Evolutionary conservation across 2,888 invertebrate genomes (phyloP), one percentile per base, ranked within the genome.

Genomic region (Pachydiplax longipennis): DNA sequence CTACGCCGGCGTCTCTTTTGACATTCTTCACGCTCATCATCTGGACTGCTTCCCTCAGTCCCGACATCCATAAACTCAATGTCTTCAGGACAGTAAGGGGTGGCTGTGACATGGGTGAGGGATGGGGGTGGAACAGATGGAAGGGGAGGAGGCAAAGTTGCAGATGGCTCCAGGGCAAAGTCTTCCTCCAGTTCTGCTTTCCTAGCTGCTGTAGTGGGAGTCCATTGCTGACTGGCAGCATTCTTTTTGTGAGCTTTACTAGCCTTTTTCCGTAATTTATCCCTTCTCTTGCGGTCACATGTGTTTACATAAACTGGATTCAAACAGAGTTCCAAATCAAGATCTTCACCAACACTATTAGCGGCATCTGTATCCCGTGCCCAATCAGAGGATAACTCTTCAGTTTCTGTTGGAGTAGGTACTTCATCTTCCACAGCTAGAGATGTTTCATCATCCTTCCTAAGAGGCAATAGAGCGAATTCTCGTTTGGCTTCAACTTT

Each of bases 21-120:
- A 61, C 87, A 87, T n/a, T 91, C 91, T 15, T 90, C 91, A 81
- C 83, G 40, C 12, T 81, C 73, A n/a, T 80, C 97, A 5, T 96
- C 94, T 90, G 92, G 94, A 25, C 96, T 95, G 35, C 96, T 96
- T n/a, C 97, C 97, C 93, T 97, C 97, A 0, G 97, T 97, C 0
- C 97, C 97, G 0, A 97, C 97, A 93, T 98, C 98, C 95, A 97
- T 98, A 93, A 97, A 98, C 93, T 97, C 97, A 92, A 98, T 97
- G 93, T 97, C 96, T 92, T 97, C 87, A 37, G 87, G 87, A 37
- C 87, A 87, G n/a, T 87, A 87, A 61, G 87, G 37, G 35, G 37
- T 35, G 2, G 87, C 31, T 10, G 61, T 25, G 22, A 87, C 61
- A 13, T 65, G 87, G 5, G 37, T 35, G 15, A 37, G 40, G 22